Percentiles rank a stretch among this genome's conserved stretches.
Evolutionary conservation across 2,113 vertebrate species (phyloP).

Genomic region (Atrichornis clamosus): DNA sequence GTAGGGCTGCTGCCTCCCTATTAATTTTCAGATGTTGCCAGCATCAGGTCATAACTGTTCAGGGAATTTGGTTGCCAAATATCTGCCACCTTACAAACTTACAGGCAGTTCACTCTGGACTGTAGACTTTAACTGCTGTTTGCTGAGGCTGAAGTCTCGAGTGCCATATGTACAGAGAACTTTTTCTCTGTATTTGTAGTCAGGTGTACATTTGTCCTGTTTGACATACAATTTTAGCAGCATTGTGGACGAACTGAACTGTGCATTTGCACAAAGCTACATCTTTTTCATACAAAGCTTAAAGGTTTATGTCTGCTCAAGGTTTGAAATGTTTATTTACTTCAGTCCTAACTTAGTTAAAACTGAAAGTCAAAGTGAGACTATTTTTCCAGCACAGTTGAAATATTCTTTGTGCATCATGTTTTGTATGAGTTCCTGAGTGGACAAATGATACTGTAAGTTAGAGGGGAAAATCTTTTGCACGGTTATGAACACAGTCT

Average conservation of each 20-base stretch:
- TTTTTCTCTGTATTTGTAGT: not conserved
- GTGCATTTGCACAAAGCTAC: not conserved
- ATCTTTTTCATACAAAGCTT: not conserved
- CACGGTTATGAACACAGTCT: not conserved
- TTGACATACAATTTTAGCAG: not conserved
- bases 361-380: not conserved
- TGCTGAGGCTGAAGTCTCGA: fast-evolving
- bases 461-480: not conserved
- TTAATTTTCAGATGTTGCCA: not conserved
- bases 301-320: not conserved
- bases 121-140: not conserved
- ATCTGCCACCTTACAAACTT: not conserved
- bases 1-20: not conserved
- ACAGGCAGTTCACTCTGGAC: not conserved
- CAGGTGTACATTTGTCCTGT: not conserved
- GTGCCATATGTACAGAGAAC: not conserved
- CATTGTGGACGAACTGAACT: not conserved
- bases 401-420: not conserved
- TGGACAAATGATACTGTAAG: not conserved
- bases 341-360: not conserved
- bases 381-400: not conserved
- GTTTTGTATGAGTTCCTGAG: not conserved
- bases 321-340: not conserved
- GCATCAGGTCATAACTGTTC: not conserved
- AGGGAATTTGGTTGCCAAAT: not conserved